A percentile compares a stretch with the other conserved stretches of the same genome.
Conservation (phyloP, 2,113 vertebrate genomes). For the Siniperca chuatsi region DNA sequence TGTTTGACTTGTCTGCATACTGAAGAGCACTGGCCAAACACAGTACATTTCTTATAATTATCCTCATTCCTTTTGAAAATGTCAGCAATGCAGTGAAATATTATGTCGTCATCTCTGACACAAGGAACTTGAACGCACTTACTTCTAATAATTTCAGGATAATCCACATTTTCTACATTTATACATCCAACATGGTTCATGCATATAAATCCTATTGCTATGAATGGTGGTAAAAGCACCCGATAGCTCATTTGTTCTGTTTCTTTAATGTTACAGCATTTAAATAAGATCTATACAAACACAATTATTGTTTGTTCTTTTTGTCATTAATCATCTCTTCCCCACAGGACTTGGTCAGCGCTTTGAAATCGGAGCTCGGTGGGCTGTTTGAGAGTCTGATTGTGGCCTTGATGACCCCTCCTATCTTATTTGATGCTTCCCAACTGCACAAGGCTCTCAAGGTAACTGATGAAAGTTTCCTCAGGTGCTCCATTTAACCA, state of each 20-base stretch:
- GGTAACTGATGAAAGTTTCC: constrained; percentile 78
- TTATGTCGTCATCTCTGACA: rapidly evolving
- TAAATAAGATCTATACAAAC: background rate
- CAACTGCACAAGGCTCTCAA: constrained; percentile 93
- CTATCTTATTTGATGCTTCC: constrained; percentile 87
- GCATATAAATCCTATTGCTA: background rate
- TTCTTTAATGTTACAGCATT: background rate
- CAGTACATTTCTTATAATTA: background rate
- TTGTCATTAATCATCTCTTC: constrained; percentile 16
- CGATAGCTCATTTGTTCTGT: background rate
- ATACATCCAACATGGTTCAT: background rate
- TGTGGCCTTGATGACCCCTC: constrained; percentile 91
- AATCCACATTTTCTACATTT: background rate
- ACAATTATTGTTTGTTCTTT: background rate
- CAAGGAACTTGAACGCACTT: background rate
- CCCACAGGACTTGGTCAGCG: constrained; percentile 89
- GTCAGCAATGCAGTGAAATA: background rate
- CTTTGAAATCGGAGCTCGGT: constrained; percentile 93
- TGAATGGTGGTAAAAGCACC: background rate
- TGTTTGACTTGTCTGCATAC: background rate
- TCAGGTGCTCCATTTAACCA: background rate
- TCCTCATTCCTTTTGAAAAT: background rate
- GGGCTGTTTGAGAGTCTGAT: constrained; percentile 93
- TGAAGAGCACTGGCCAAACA: background rate
- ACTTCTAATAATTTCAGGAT: background rate